Evolutionary conservation across 2,888 invertebrate genomes (phyloP).

Genomic region (Cerastis rubricosa): DNA sequence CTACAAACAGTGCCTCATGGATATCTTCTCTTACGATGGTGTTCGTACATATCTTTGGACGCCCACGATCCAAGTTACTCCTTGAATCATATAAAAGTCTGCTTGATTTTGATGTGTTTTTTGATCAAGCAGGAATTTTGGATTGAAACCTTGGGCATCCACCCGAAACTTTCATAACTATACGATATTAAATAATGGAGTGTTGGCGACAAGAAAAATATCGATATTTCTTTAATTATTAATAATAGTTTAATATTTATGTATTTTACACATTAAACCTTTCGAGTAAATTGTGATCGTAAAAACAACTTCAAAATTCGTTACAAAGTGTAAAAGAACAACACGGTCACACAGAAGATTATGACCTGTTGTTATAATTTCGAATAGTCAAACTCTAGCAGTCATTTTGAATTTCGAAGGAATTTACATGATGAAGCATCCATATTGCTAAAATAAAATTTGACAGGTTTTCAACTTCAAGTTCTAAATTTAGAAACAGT

Average conservation of each 20-base stretch:
- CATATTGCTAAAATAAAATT: not conserved
- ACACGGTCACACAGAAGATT: not conserved
- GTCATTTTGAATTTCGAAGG: not conserved
- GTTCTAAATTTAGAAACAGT: not conserved
- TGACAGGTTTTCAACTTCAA: not conserved
- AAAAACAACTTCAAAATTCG: not conserved
- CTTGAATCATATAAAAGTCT: not conserved
- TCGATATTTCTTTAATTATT: no score
- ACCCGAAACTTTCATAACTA: no score
- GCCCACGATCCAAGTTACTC: not conserved
- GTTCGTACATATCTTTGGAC: no score
- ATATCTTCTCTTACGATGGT: not conserved
- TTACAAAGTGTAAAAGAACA: not conserved
- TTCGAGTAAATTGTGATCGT: not conserved
- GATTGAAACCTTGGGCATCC: no score
- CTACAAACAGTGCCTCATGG: constrained; percentile 14
- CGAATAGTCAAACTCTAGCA: not conserved
- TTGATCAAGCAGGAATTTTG: no score
- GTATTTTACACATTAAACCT: no score
- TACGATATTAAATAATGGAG: no score
- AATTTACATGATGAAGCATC: not conserved
- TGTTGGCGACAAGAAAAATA: no score
- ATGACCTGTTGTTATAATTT: not conserved
- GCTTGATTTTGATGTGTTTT: not conserved
- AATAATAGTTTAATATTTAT: no score